phyloP scores from a whole-genome alignment of 2,888 invertebrate genomes.

The Artemia sinica region DNA sequence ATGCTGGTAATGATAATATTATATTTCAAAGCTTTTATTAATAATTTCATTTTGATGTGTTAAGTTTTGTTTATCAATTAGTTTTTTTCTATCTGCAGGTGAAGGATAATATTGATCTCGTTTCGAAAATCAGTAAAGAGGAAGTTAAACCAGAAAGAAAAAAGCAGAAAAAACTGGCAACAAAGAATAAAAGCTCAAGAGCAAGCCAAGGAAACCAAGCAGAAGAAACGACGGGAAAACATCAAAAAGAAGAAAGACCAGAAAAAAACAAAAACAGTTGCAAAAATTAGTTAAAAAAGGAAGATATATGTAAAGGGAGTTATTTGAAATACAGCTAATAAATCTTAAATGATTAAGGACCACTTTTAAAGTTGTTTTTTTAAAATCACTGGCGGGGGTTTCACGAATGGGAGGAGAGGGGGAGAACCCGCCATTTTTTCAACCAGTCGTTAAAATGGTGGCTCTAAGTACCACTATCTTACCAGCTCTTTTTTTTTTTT shows the following conservation, averaged over 20 bases:
- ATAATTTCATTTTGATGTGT: too few relatives aligned
- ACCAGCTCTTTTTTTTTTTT: too few relatives aligned
- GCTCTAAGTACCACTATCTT: too few relatives aligned
- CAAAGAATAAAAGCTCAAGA: constrained; percentile 3
- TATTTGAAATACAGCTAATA: background rate
- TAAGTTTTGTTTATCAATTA: too few relatives aligned
- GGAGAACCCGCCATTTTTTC: too few relatives aligned
- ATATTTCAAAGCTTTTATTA: too few relatives aligned
- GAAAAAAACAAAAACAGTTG: background rate
- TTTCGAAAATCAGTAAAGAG: constrained; percentile 4
- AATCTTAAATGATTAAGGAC: too few relatives aligned
- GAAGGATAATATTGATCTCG: background rate
- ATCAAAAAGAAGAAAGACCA: background rate
- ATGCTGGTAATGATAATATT: too few relatives aligned
- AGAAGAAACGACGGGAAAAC: background rate
- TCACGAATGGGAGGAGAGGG: too few relatives aligned
- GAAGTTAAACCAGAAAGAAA: background rate
- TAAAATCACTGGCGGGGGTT: too few relatives aligned
- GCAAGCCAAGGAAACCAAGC: constrained; percentile 1
- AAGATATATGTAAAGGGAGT: constrained; percentile 8
- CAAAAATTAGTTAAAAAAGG: background rate
- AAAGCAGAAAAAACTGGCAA: background rate
- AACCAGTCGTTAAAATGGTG: too few relatives aligned
- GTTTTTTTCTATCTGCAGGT: background rate
- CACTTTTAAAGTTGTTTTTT: too few relatives aligned